A percentile compares a stretch with the other conserved stretches of the same genome.
Evolutionary conservation across 2,888 invertebrate genomes (phyloP).

Genomic region (Luffia ferchaultella): DNA sequence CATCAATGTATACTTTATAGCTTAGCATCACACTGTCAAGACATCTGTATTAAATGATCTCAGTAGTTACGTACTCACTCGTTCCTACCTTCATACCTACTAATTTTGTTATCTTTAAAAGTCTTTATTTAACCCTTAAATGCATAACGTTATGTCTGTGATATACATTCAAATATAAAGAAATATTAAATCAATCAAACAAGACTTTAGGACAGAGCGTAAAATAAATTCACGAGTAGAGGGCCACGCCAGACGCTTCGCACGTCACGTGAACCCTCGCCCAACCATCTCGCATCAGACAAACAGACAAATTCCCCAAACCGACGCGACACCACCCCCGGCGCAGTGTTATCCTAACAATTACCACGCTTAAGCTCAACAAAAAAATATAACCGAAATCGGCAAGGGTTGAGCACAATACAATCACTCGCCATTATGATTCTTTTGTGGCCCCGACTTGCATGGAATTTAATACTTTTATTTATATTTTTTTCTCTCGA

Average conservation of each 20-base stretch:
- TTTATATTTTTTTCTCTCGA: slow-evolving; percentile 3
- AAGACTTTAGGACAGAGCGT: not conserved
- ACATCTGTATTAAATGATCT: no score
- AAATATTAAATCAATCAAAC: not conserved
- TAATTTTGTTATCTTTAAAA: not conserved
- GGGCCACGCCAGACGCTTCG: not conserved
- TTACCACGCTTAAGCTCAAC: slow-evolving; percentile 21
- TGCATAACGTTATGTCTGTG: no score
- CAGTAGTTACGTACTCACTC: no score
- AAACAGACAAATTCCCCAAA: slow-evolving; percentile 15
- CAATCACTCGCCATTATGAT: slow-evolving; percentile 15
- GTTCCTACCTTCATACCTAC: no score
- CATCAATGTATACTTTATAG: not conserved
- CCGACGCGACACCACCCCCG: slow-evolving; percentile 7
- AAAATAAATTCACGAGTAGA: not conserved
- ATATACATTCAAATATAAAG: no score
- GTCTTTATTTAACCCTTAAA: not conserved
- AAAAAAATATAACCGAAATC: slow-evolving; percentile 12
- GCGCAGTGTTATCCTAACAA: slow-evolving; percentile 22
- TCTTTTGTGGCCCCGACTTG: slow-evolving; percentile 12
- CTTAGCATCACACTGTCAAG: no score
- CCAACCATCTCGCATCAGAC: not conserved
- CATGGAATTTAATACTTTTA: slow-evolving; percentile 11
- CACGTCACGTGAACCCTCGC: not conserved
- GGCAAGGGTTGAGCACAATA: slow-evolving; percentile 21